Evolutionary conservation across 1,140 invertebrate genomes (phyloP).

Genomic region (Eumaeus atala): DNA sequence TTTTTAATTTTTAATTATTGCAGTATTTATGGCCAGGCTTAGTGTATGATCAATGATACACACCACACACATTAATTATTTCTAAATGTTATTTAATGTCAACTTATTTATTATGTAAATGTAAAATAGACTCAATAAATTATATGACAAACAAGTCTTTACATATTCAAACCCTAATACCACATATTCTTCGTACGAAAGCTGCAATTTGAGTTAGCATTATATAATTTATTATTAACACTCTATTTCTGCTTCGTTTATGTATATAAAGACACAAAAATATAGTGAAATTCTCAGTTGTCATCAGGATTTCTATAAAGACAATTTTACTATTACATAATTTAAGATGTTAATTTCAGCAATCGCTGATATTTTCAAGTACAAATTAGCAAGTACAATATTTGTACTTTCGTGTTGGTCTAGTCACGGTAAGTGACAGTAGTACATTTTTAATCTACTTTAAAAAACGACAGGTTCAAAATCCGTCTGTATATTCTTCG

Average conservation of each 20-base stretch:
- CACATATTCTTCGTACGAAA: background rate
- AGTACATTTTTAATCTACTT: background rate
- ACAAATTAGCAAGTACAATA: conserved; percentile 39
- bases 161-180: conserved; percentile 14
- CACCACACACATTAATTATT: background rate
- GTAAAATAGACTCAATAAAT: conserved; percentile 1
- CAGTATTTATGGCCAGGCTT: too few species aligned
- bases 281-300: too few species aligned
- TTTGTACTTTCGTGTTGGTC: conserved; percentile 45
- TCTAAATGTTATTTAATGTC: conserved; percentile 4
- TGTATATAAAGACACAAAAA: too few species aligned
- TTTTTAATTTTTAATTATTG: too few species aligned
- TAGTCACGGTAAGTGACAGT: conserved; percentile 32
- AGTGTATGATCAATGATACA: background rate
- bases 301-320: too few species aligned
- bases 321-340: background rate
- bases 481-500: background rate
- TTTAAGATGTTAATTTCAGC: conserved; percentile 28
- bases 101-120: conserved; percentile 10
- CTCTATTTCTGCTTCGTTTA: too few species aligned
- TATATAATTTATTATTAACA: too few species aligned
- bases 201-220: too few species aligned
- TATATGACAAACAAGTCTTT: background rate
- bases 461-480: background rate
- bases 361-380: conserved; percentile 41